phyloP scores from a whole-genome alignment of 1,140 invertebrate genomes.

The Phenacoccus solenopsis region DNA sequence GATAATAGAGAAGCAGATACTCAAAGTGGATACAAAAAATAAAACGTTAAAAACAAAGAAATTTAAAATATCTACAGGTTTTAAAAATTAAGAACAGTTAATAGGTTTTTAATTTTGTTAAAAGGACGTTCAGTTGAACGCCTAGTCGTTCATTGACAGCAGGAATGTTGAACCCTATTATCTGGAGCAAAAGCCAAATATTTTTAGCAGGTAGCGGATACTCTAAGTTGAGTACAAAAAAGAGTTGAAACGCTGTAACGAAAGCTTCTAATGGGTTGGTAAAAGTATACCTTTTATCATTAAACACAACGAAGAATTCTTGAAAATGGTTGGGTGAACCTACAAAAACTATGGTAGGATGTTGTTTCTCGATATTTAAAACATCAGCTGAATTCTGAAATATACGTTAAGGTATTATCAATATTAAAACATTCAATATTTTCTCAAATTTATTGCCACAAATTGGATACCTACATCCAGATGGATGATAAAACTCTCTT shows the following conservation, averaged over 20 bases:
- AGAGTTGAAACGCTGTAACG: background rate
- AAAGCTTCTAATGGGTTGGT: background rate
- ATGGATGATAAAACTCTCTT: too few species aligned
- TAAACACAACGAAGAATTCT: background rate
- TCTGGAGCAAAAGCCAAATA: background rate
- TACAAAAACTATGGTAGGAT: too few species aligned
- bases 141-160: background rate
- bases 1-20: too few species aligned
- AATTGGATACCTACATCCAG: too few species aligned
- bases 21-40: too few species aligned
- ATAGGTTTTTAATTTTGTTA: background rate
- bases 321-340: too few species aligned
- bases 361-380: too few species aligned
- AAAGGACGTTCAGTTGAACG: background rate
- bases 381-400: too few species aligned
- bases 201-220: slow-evolving; percentile 1
- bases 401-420: too few species aligned
- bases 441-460: too few species aligned
- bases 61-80: background rate
- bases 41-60: too few species aligned
- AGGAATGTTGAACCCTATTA: background rate
- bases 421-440: too few species aligned
- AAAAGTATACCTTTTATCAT: background rate
- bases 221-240: background rate
- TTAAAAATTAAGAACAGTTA: background rate